These are phyloP conservation scores for Drosophila kikkawai DNA, from an alignment of 1,140 invertebrate genomes.

Conservation along the genomic window DNA sequence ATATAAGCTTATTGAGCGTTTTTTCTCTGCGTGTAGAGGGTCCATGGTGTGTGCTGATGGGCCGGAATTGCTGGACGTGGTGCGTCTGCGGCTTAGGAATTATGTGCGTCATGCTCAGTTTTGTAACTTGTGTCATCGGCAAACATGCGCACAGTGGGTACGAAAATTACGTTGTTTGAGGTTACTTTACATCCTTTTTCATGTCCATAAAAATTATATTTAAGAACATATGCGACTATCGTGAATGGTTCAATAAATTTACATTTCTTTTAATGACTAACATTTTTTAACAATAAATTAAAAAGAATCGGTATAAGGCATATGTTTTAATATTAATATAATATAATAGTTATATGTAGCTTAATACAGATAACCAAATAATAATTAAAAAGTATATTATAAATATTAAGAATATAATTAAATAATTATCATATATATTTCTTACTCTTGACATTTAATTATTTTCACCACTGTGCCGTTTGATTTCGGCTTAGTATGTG, in stretches of 20 bases:
- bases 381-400: no score
- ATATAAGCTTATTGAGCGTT: no score
- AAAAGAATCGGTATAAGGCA: no score
- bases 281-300: not conserved
- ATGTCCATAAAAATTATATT: not conserved
- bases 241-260: no score
- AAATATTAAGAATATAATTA: no score
- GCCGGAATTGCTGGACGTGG: conserved; percentile 14
- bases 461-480: conserved; percentile 1
- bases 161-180: not conserved
- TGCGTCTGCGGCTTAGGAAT: conserved; percentile 67
- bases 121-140: conserved; percentile 48
- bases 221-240: not conserved
- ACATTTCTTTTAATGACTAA: no score
- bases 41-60: conserved; percentile 8
- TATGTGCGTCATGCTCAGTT: conserved; percentile 66
- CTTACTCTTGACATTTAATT: not conserved
- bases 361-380: no score
- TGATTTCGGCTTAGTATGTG: not conserved
- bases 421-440: not conserved
- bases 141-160: conserved; percentile 19
- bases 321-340: not conserved
- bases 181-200: not conserved
- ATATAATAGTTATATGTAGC: no score
- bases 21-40: not conserved